A percentile compares a stretch with the other conserved stretches of the same genome.
Evolutionary conservation across 2,797 vertebrate genomes (phyloP).

Genomic region (Tadarida brasiliensis): DNA sequence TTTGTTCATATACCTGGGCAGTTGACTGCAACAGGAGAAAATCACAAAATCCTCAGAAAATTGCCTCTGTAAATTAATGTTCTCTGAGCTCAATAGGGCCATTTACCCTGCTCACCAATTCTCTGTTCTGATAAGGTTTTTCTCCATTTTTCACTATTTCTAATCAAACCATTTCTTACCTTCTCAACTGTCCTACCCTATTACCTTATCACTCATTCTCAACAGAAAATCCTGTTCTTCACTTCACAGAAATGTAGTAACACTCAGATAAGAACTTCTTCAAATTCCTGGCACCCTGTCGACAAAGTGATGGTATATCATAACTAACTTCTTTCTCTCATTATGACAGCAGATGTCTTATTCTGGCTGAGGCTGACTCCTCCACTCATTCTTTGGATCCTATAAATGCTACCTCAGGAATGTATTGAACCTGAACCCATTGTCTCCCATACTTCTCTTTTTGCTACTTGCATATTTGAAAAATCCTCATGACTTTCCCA

Average conservation of each 20-base stretch:
- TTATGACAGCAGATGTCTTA: not conserved
- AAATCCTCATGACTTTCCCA: not conserved
- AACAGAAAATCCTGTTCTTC: slow-evolving; percentile 35
- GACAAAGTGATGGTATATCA: not conserved
- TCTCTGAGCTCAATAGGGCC: not conserved
- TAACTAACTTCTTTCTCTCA: not conserved
- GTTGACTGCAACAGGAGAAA: slow-evolving; percentile 1
- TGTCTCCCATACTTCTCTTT: not conserved
- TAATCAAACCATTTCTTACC: slow-evolving; percentile 51
- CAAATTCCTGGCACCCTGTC: not conserved
- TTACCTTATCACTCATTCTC: not conserved
- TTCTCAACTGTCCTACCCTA: not conserved
- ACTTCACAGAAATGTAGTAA: slow-evolving; percentile 20
- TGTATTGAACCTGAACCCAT: not conserved
- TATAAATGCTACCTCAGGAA: not conserved
- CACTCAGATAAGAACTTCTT: not conserved
- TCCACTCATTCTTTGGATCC: not conserved
- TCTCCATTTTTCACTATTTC: slow-evolving; percentile 53
- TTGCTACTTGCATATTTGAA: not conserved
- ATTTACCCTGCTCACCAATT: not conserved
- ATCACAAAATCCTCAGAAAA: slow-evolving; percentile 44
- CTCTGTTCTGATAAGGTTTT: slow-evolving; percentile 36
- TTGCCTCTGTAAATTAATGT: not conserved
- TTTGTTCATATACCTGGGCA: not conserved
- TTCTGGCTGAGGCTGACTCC: not conserved